These are phyloP conservation scores for Butastur rufipennis DNA, from an alignment of 2,113 vertebrate genomes.

Conservation along the genomic window DNA sequence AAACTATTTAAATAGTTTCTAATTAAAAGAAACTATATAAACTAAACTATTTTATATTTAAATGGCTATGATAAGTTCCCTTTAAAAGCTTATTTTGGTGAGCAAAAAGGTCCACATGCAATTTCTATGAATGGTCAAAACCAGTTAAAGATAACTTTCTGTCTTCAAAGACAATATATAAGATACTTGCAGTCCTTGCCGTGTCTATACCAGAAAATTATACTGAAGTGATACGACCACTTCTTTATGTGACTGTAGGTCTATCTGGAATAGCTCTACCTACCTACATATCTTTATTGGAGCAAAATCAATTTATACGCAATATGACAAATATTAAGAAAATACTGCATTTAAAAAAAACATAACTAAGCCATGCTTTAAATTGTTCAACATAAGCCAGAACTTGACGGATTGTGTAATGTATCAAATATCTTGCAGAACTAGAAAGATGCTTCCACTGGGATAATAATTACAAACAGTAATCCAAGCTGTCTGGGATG, in stretches of 20 bases:
- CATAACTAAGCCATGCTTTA: not conserved
- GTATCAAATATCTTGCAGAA: not conserved
- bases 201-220: not conserved
- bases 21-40: too few relatives aligned
- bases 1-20: too few relatives aligned
- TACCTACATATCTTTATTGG: not conserved
- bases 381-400: not conserved
- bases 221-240: not conserved
- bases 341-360: not conserved
- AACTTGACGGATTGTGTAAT: fast-evolving
- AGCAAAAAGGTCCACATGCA: not conserved
- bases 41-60: not conserved
- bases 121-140: not conserved
- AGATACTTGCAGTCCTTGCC: not conserved
- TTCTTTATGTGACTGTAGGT: not conserved
- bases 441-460: not conserved
- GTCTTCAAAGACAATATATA: not conserved
- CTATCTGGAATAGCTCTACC: not conserved
- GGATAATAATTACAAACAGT: not conserved
- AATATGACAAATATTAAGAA: not conserved
- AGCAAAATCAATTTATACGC: not conserved
- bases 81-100: not conserved
- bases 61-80: fast-evolving
- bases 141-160: not conserved
- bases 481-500: not conserved